Evolutionary conservation across 2,113 vertebrate species (phyloP).

Genomic region (Falcunculus frontatus): DNA sequence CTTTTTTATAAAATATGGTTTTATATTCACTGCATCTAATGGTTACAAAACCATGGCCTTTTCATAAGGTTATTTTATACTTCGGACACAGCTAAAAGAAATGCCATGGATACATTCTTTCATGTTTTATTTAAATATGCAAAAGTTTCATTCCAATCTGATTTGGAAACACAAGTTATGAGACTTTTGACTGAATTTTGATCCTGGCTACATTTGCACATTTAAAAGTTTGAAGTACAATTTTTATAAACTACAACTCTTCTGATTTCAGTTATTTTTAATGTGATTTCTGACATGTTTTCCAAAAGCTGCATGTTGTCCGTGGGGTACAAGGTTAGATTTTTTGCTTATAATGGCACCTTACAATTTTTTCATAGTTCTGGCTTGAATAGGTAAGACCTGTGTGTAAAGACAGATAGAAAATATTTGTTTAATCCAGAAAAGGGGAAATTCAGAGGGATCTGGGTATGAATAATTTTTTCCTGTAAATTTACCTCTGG

Average conservation of each 20-base stretch:
- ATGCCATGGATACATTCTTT: background rate
- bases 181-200: background rate
- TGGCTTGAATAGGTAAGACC: background rate
- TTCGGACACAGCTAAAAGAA: background rate
- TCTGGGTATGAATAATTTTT: background rate
- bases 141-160: background rate
- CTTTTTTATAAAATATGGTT: background rate
- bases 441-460: background rate
- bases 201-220: background rate
- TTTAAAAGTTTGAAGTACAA: background rate
- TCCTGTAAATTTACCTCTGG: background rate
- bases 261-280: background rate
- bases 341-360: background rate
- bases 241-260: background rate
- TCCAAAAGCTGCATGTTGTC: background rate
- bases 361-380: background rate
- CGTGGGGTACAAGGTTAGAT: background rate
- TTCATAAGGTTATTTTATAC: background rate
- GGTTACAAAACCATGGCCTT: background rate
- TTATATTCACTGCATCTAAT: background rate
- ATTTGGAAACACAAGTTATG: background rate
- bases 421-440: background rate
- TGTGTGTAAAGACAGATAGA: background rate
- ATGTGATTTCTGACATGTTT: background rate
- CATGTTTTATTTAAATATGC: background rate